These are phyloP conservation scores for Leptinotarsa defecta DNA, from an alignment of 1,140 invertebrate genomes.

Conservation along the genomic window DNA sequence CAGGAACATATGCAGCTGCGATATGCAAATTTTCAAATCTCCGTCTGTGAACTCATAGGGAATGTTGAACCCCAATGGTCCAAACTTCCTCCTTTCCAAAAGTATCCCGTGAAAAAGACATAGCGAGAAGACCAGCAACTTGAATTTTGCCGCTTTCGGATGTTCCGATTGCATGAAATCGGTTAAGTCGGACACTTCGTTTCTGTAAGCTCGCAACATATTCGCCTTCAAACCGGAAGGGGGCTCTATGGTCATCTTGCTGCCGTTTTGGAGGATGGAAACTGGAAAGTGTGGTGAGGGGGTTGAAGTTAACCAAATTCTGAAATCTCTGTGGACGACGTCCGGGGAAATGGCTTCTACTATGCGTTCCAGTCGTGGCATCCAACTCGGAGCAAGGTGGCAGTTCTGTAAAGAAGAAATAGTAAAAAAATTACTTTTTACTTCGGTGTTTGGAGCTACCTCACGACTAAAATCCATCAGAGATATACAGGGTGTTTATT, in stretches of 20 bases:
- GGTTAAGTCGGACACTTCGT: constrained; percentile 59
- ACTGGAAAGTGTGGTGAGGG: constrained; percentile 70
- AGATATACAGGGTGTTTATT: too few species aligned
- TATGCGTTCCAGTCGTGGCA: constrained; percentile 65
- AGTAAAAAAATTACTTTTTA: too few species aligned
- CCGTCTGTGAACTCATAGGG: constrained; percentile 76
- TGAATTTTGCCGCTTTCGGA: constrained; percentile 65
- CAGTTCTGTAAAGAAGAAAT: constrained; percentile 64
- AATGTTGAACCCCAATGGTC: constrained; percentile 76
- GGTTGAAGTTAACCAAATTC: constrained; percentile 76
- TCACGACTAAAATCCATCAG: too few species aligned
- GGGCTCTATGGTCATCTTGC: constrained; percentile 76
- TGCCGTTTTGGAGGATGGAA: constrained; percentile 71
- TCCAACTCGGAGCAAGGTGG: constrained; percentile 75
- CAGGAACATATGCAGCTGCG: constrained; percentile 71
- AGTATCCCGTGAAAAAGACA: constrained; percentile 73
- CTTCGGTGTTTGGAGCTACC: too few species aligned
- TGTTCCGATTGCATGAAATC: constrained; percentile 61
- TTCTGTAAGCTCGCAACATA: constrained; percentile 65
- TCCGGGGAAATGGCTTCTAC: constrained; percentile 62
- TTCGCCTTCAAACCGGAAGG: constrained; percentile 71
- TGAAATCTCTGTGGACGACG: constrained; percentile 64
- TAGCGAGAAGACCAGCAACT: constrained; percentile 69
- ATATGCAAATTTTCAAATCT: constrained; percentile 73
- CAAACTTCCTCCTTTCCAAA: constrained; percentile 73